Evolutionary conservation across 2,888 invertebrate species (phyloP), one percentile per base, ranked within the genome.

Genomic region (Platerodrilus igneus): DNA sequence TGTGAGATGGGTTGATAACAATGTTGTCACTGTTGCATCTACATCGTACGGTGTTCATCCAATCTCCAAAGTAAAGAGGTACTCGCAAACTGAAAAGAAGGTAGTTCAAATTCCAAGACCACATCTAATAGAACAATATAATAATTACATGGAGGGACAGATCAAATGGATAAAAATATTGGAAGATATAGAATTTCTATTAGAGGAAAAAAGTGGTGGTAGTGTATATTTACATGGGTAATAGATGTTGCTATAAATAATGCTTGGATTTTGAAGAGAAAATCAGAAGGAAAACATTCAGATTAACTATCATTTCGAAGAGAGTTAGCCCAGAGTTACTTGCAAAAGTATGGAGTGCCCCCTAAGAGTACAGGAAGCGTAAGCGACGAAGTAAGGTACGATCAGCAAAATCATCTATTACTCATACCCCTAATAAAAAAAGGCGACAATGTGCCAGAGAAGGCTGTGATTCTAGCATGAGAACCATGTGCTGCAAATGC

Each of bases 141-240:
- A 48, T 21, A 10, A 36, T 5, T 37, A 25, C 36, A 48, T 42
- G 48, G 45, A 34, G 42, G 40, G 3, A 41, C 37, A 3, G 45
- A 46, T 26, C 32, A 50, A 34, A 48, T 46, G 48, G 55, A 51
- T 34, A 30, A 45, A 44, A 52, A 56, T 40, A 32, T 57, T 30
- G 28, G 25, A 10, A 22, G 23, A n/a, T 54, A 56, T 26, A 44
- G 51, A 18, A 55, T 56, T 10, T 41, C 45, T 19, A 50, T 57
- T 29, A 44, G 55, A 30, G 51, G 48, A 4, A 58, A 57, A 45
- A 55, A 56, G 38, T 55, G 52, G 47, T 57, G 46, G 16, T 52
- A 48, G 45, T 41, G 49, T 2, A 36, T 52, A 17, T 44, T 51
- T 21, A 49, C 47, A 9, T 52, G 49, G 39, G 9, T 49, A 4